Conservation (phyloP, 2,797 vertebrate species). For the Periophthalmus magnuspinnatus region DNA sequence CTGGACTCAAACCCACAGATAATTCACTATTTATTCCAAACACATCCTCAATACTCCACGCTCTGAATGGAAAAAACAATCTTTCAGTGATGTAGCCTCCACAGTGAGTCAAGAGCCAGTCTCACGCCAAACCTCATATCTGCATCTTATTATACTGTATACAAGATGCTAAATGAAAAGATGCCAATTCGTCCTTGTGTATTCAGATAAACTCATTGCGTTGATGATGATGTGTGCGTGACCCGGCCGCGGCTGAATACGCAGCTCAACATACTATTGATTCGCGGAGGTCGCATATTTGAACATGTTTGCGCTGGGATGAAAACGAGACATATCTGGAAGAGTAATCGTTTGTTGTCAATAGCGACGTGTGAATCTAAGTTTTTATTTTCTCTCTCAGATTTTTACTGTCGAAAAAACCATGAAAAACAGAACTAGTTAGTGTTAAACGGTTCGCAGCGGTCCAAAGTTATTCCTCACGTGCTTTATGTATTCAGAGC, state of each 20-base stretch:
- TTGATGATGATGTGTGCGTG: not conserved
- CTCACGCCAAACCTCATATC: not conserved
- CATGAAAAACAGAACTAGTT: too few species aligned
- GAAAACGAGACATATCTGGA: not conserved
- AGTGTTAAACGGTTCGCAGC: too few species aligned
- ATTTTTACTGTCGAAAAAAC: too few species aligned
- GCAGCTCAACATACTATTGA: not conserved
- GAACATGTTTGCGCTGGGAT: not conserved
- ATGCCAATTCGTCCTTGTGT: not conserved
- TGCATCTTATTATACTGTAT: not conserved
- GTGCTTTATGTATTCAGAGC: too few species aligned
- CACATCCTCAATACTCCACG: not conserved
- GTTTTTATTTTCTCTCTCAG: too few species aligned
- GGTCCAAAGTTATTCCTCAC: too few species aligned
- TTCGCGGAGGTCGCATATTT: not conserved
- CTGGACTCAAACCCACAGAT: not conserved
- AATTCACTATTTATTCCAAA: not conserved
- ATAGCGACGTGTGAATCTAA: too few species aligned
- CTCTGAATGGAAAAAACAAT: not conserved
- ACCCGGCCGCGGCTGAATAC: slow-evolving; percentile 8
- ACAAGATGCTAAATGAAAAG: not conserved
- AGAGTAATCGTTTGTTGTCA: not conserved
- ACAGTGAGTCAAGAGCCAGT: not conserved
- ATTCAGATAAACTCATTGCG: not conserved
- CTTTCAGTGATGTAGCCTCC: not conserved